Conservation (phyloP, 2,797 vertebrate species). For the Trachops cirrhosus region DNA sequence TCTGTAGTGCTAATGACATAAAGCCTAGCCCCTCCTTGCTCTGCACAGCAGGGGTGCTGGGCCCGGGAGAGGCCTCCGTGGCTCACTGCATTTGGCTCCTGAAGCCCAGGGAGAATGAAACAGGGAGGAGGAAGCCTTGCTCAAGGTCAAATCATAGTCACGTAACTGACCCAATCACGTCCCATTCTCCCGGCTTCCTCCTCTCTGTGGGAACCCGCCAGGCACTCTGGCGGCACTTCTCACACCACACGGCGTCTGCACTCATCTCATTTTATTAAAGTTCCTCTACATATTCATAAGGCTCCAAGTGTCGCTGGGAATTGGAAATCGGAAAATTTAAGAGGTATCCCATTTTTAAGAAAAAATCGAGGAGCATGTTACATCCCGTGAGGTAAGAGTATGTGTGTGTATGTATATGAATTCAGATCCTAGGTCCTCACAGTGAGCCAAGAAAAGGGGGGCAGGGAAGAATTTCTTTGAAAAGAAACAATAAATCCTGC, state of each 20-base stretch:
- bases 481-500: slow-evolving; percentile 25
- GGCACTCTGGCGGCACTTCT: not conserved
- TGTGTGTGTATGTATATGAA: not conserved
- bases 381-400: not conserved
- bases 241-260: not conserved
- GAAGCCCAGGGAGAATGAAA: not conserved
- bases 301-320: not conserved
- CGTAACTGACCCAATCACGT: not conserved
- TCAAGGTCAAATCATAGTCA: not conserved
- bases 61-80: not conserved
- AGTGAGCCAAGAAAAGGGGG: not conserved
- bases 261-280: not conserved
- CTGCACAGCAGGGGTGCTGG: not conserved
- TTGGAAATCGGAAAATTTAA: not conserved
- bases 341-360: not conserved
- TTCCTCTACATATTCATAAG: not conserved
- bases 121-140: not conserved
- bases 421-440: not conserved
- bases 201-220: not conserved
- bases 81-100: not conserved
- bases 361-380: not conserved
- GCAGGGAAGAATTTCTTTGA: not conserved
- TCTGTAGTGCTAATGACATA: not conserved
- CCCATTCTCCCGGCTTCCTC: not conserved
- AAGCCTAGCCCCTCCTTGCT: not conserved